These are phyloP conservation scores for Bradypus variegatus DNA, from an alignment of 2,797 vertebrate genomes.

Conservation along the genomic window DNA sequence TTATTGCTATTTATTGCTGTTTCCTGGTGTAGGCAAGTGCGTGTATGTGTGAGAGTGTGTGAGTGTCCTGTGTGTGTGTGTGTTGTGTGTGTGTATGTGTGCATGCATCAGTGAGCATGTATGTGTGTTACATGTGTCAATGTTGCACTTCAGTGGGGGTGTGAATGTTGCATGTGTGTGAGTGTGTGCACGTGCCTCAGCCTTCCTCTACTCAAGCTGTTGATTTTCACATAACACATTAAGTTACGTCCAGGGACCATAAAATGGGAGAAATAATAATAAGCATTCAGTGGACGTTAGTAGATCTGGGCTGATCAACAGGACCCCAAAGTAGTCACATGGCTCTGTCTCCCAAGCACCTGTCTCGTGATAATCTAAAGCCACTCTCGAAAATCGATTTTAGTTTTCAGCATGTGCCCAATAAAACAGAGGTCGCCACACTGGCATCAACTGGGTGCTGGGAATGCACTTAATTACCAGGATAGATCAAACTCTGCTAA, in stretches of 20 bases:
- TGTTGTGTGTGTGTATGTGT: too few relatives aligned
- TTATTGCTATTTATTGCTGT: background rate
- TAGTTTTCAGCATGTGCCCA: conserved; percentile 20
- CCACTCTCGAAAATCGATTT: background rate
- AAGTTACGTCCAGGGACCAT: background rate
- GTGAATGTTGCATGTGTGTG: too few relatives aligned
- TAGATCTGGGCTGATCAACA: background rate
- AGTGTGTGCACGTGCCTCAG: background rate
- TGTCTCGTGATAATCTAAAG: background rate
- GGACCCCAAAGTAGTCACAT: background rate
- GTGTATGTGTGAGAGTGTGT: fast-evolving
- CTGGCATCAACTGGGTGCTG: too few relatives aligned
- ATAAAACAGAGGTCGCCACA: background rate
- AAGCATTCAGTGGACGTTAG: background rate
- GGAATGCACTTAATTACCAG: background rate
- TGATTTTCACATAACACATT: background rate
- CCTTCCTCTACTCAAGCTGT: background rate
- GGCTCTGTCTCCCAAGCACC: background rate
- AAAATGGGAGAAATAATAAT: background rate
- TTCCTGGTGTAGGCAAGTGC: background rate
- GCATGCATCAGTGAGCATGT: fast-evolving
- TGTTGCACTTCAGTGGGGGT: background rate
- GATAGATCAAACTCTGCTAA: background rate
- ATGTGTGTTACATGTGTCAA: background rate
- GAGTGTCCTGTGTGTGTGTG: background rate